Conservation (phyloP, 2,888 invertebrate genomes). For the Lithosia quadra region DNA sequence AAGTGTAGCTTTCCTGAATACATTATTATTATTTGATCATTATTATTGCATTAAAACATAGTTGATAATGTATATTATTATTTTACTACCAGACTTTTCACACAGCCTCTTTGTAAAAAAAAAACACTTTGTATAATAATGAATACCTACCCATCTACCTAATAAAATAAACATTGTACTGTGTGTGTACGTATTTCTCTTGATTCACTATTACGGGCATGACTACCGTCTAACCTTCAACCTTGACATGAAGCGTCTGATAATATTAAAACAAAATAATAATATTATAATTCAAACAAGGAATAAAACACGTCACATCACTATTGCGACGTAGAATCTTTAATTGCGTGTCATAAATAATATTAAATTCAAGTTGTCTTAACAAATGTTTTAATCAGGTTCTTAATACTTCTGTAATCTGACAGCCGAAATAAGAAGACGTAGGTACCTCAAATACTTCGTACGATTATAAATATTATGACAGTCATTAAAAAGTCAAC, state of each 20-base stretch:
- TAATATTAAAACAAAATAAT: neutral
- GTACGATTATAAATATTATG: conserved; percentile 57
- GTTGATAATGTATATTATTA: neutral
- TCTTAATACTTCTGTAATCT: conserved; percentile 24
- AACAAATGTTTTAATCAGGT: conserved; percentile 31
- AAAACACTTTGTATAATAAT: neutral
- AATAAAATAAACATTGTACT: too few relatives aligned
- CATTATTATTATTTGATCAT: neutral
- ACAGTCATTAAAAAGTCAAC: conserved; percentile 60
- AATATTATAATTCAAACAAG: neutral
- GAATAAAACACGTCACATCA: conserved; percentile 10
- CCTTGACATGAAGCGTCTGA: too few relatives aligned
- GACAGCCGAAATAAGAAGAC: conserved; percentile 44
- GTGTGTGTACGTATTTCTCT: too few relatives aligned
- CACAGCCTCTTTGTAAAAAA: too few relatives aligned
- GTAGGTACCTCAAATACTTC: conserved; percentile 42
- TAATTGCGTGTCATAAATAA: conserved; percentile 16
- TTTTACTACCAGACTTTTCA: too few relatives aligned
- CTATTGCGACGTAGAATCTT: neutral
- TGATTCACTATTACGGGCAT: too few relatives aligned
- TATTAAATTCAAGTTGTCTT: conserved; percentile 34
- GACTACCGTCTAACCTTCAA: too few relatives aligned
- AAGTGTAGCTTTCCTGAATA: conserved; percentile 26
- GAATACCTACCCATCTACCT: too few relatives aligned
- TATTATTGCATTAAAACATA: neutral